Evolutionary conservation across 1,140 invertebrate genomes (phyloP).

Genomic region (Dysdera silvatica): DNA sequence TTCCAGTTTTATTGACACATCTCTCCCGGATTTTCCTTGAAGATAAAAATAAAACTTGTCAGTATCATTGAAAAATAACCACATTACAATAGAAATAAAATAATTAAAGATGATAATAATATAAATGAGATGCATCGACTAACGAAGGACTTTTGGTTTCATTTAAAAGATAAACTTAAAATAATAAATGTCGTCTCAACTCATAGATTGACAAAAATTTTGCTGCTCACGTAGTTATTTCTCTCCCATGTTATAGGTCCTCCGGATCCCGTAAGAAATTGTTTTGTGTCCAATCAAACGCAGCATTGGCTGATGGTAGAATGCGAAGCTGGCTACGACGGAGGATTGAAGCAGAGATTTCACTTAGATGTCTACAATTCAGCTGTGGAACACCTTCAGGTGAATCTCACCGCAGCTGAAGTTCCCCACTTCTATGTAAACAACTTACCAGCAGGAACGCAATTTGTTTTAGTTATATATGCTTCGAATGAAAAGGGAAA

Average conservation of each 20-base stretch:
- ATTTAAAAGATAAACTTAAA: too few relatives aligned
- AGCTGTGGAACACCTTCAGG: conserved; percentile 40
- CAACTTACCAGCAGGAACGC: conserved; percentile 59
- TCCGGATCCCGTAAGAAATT: conserved; percentile 37
- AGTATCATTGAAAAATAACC: too few relatives aligned
- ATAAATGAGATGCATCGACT: too few relatives aligned
- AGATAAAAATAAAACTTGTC: too few relatives aligned
- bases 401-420: conserved; percentile 24
- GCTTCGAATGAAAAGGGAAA: conserved; percentile 33
- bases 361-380: conserved; percentile 65
- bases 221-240: too few relatives aligned
- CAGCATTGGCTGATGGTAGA: conserved; percentile 52
- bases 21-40: too few relatives aligned
- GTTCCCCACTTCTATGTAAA: conserved; percentile 45
- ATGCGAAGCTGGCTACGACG: conserved; percentile 67
- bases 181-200: too few relatives aligned
- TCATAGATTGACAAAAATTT: too few relatives aligned
- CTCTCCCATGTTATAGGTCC: conserved; percentile 34
- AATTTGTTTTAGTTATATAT: conserved; percentile 61
- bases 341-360: conserved; percentile 74
- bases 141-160: too few relatives aligned
- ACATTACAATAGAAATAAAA: too few relatives aligned
- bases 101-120: too few relatives aligned
- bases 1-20: too few relatives aligned
- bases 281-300: conserved; percentile 34